phyloP scores from a whole-genome alignment of 2,888 invertebrate species.

The Trachelus tabidus region DNA sequence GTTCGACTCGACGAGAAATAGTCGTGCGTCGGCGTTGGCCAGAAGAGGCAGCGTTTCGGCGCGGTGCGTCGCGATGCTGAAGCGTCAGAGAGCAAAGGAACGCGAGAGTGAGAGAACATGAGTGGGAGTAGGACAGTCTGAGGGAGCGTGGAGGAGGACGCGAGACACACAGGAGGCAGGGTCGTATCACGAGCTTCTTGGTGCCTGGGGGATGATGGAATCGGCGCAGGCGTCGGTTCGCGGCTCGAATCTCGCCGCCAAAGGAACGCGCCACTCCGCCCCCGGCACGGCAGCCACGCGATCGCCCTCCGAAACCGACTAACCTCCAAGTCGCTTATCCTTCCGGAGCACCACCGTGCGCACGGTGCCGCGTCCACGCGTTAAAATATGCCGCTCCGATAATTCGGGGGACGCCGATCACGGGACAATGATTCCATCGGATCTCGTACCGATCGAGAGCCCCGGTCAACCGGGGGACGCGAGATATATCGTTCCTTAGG shows the following conservation, averaged over 20 bases:
- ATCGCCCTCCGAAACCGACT: slow-evolving; percentile 50
- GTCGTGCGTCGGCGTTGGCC: slow-evolving; percentile 25
- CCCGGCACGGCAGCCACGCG: slow-evolving; percentile 59
- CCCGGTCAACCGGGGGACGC: background rate
- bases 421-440: background rate
- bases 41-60: background rate
- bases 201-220: slow-evolving; percentile 20
- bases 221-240: slow-evolving; percentile 58
- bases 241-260: slow-evolving; percentile 59
- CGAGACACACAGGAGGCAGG: background rate
- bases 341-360: slow-evolving; percentile 17
- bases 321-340: slow-evolving; percentile 53
- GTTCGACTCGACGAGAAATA: slow-evolving; percentile 10
- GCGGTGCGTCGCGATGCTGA: background rate
- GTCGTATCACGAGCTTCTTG: background rate
- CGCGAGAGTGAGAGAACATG: background rate
- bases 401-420: background rate
- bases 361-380: slow-evolving; percentile 19
- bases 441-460: background rate
- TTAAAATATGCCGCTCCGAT: slow-evolving; percentile 1
- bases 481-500: background rate
- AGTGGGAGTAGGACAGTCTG: background rate
- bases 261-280: slow-evolving; percentile 60
- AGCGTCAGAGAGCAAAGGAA: background rate
- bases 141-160: background rate